Evolutionary conservation across 2,113 vertebrate species (phyloP).

Genomic region (Entomyzon cyanotis): DNA sequence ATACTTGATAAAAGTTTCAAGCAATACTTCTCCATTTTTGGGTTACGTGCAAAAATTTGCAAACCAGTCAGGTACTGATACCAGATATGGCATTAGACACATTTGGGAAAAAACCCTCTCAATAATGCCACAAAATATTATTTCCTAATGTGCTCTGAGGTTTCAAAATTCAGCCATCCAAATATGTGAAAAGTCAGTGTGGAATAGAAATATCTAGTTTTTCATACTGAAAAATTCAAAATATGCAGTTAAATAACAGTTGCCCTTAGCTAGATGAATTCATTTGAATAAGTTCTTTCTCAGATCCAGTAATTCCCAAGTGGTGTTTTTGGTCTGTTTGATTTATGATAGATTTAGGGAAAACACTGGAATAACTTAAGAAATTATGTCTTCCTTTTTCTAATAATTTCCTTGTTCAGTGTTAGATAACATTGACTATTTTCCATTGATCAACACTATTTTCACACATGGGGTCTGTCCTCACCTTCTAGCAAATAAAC

Average conservation of each 20-base stretch:
- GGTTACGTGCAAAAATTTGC: not conserved
- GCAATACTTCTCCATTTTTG: not conserved
- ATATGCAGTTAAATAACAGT: slow-evolving; percentile 55
- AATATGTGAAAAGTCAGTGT: slow-evolving; percentile 37
- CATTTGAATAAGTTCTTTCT: slow-evolving; percentile 49
- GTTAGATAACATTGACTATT: not conserved
- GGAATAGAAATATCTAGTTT: slow-evolving; percentile 50
- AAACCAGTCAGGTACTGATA: not conserved
- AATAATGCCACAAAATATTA: slow-evolving; percentile 5
- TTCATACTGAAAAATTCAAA: slow-evolving; percentile 56
- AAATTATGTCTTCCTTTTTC: slow-evolving; percentile 17
- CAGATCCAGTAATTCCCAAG: slow-evolving; percentile 34
- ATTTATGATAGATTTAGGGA: slow-evolving; percentile 16
- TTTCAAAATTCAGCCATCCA: slow-evolving; percentile 30
- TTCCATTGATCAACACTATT: not conserved
- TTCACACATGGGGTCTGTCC: not conserved
- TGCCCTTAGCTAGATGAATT: slow-evolving; percentile 59
- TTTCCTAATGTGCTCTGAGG: slow-evolving; percentile 36
- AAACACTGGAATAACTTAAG: not conserved
- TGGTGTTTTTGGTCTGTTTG: not conserved
- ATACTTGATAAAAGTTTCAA: not conserved
- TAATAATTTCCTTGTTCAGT: not conserved
- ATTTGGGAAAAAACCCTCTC: not conserved
- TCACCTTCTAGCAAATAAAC: not conserved
- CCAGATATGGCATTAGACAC: not conserved